Evolutionary conservation across 2,797 vertebrate genomes (phyloP).

Genomic region (Semotilus atromaculatus): DNA sequence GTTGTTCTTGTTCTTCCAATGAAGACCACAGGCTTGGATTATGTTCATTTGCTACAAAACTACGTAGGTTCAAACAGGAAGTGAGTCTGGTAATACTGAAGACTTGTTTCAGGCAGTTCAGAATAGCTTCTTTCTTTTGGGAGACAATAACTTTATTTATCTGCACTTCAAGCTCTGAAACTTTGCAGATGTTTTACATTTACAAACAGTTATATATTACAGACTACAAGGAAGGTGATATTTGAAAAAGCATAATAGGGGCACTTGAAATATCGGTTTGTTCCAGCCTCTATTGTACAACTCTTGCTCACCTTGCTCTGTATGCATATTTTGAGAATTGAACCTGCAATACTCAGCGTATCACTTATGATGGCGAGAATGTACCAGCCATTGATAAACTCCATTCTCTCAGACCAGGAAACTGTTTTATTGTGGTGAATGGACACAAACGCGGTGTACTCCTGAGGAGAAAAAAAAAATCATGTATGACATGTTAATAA

Average conservation of each 20-base stretch:
- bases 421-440: slow-evolving; percentile 83
- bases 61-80: neutral
- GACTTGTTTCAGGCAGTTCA: neutral
- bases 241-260: neutral
- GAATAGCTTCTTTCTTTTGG: neutral
- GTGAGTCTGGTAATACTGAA: neutral
- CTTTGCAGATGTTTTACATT: neutral
- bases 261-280: neutral
- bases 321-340: slow-evolving; percentile 93
- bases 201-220: neutral
- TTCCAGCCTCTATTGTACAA: neutral
- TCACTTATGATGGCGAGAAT: slow-evolving; percentile 91
- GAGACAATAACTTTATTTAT: neutral
- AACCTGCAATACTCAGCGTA: slow-evolving; percentile 86
- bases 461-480: slow-evolving; percentile 75
- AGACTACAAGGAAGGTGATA: neutral
- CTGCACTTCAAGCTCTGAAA: neutral
- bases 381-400: slow-evolving; percentile 96
- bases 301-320: slow-evolving; percentile 85
- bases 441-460: slow-evolving; percentile 85
- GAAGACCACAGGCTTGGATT: neutral
- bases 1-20: neutral
- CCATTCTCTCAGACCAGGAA: slow-evolving; percentile 86
- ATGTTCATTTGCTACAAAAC: neutral
- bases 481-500: neutral